These are phyloP conservation scores for Drosophila watanabei DNA, from an alignment of 1,140 invertebrate genomes.

Conservation along the genomic window DNA sequence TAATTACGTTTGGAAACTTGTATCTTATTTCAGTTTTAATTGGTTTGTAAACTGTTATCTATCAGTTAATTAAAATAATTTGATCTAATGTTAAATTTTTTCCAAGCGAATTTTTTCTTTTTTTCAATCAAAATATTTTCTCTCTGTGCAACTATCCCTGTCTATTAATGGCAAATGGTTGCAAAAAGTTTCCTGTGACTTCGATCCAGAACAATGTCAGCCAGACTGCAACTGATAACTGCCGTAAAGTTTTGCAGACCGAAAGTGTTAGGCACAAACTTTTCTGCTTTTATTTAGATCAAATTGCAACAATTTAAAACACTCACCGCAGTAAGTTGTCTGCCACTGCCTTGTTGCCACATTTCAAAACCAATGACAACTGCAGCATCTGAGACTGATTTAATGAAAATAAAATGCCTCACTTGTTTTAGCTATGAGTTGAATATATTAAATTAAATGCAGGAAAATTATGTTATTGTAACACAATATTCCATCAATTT, in stretches of 20 bases:
- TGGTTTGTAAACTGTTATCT: background rate
- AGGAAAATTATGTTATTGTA: background rate
- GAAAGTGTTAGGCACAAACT: constrained; percentile 44
- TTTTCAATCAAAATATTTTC: background rate
- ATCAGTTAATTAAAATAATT: background rate
- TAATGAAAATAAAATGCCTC: constrained; percentile 3
- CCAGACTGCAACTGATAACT: constrained; percentile 53
- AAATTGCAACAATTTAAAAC: constrained; percentile 54
- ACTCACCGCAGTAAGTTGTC: constrained; percentile 53
- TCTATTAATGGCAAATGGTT: constrained; percentile 60
- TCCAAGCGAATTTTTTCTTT: background rate
- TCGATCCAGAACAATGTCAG: constrained; percentile 26
- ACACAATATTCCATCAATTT: too few relatives aligned
- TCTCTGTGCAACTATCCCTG: constrained; percentile 32
- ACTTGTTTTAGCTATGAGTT: background rate
- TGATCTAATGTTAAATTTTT: background rate
- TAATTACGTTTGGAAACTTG: too few relatives aligned
- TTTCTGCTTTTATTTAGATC: constrained; percentile 52
- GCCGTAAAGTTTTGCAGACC: constrained; percentile 52
- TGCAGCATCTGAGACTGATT: constrained; percentile 10
- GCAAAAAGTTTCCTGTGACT: constrained; percentile 31
- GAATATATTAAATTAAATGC: background rate
- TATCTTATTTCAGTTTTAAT: background rate
- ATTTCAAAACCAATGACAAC: constrained; percentile 8
- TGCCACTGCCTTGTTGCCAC: background rate